phyloP scores from a whole-genome alignment of 2,888 invertebrate genomes.

The Eulithis prunata region DNA sequence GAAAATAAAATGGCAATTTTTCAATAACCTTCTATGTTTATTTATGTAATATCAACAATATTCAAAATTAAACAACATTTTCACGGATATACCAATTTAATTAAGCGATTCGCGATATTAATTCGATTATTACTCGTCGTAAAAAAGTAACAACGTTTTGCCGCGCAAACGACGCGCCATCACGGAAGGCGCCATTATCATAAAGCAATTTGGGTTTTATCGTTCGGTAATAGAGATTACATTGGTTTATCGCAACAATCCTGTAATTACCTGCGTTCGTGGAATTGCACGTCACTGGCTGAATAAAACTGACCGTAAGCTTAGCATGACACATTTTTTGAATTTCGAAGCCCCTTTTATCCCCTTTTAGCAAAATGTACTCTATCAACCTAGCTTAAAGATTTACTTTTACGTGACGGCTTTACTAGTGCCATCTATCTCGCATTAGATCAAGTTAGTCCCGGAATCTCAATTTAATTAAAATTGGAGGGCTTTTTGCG shows the following conservation, averaged over 20 bases:
- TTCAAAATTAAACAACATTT: constrained; percentile 34
- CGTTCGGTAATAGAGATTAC: constrained; percentile 75
- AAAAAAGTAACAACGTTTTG: constrained; percentile 75
- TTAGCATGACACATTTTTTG: constrained; percentile 22
- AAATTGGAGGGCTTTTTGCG: constrained; percentile 61
- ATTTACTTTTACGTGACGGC: constrained; percentile 3
- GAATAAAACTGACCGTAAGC: constrained; percentile 40
- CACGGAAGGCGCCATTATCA: constrained; percentile 65
- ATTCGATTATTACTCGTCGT: constrained; percentile 79
- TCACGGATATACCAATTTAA: constrained; percentile 68
- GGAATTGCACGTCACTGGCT: constrained; percentile 61
- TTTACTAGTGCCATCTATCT: constrained; percentile 47
- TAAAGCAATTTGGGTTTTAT: constrained; percentile 80
- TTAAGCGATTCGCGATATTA: constrained; percentile 80
- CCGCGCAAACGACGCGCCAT: constrained; percentile 64
- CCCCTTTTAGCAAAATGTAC: not conserved
- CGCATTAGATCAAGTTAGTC: constrained; percentile 47
- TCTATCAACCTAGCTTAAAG: not conserved
- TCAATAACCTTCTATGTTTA: not conserved
- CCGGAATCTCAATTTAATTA: constrained; percentile 82
- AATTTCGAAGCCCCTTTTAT: constrained; percentile 10
- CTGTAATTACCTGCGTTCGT: constrained; percentile 72
- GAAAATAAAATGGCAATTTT: no score
- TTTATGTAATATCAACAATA: constrained; percentile 35
- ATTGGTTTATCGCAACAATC: constrained; percentile 71